Evolutionary conservation across 2,888 invertebrate species (phyloP), one percentile per base, ranked within the genome.

Genomic region (Phragmatobia fuliginosa): DNA sequence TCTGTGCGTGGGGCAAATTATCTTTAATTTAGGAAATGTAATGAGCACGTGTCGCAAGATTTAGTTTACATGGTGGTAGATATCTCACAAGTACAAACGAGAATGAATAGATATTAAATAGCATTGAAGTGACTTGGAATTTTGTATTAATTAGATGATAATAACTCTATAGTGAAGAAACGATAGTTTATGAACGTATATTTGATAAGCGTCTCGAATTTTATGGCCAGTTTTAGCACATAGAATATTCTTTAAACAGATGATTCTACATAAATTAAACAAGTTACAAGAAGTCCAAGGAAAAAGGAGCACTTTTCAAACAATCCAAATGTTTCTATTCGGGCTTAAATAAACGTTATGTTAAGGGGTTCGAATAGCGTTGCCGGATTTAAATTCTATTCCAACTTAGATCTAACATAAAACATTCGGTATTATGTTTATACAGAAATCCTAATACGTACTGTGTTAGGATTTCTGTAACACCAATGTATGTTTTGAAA

Each of bases 11-110:
- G 58, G 74, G 73, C 71, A 71, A 83, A 83, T 83, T 81, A 79
- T 74, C 79, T 83, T 81, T 79, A 79, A 81, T 83, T 83, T 81
- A 68, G 67, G 73, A 56, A 66, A 31, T 61, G 75, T 83, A 79
- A 83, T 76, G 75, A 76, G 77, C 31, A 68, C 74, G 76, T 71
- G 77, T 66, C 70, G 72, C 68, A 65, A 67, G 74, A 52, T 68
- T 75, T 49, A 49, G 61, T 67, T 64, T 63, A 77, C 71, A 75
- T 75, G 81, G 83, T 67, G 71, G 71, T 66, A 67, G 45, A 71
- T 74, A 73, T 28, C 56, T 64, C 67, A 61, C 36, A 59, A 60
- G 69, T 76, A 77, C 45, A 66, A 74, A 72, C 65, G 45, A 59
- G 41, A 62, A 65, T 68, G 67, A 72, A 74, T 81, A 70, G 62